phyloP scores from a whole-genome alignment of 1,140 invertebrate genomes.

The Trypoxylus dichotomus region DNA sequence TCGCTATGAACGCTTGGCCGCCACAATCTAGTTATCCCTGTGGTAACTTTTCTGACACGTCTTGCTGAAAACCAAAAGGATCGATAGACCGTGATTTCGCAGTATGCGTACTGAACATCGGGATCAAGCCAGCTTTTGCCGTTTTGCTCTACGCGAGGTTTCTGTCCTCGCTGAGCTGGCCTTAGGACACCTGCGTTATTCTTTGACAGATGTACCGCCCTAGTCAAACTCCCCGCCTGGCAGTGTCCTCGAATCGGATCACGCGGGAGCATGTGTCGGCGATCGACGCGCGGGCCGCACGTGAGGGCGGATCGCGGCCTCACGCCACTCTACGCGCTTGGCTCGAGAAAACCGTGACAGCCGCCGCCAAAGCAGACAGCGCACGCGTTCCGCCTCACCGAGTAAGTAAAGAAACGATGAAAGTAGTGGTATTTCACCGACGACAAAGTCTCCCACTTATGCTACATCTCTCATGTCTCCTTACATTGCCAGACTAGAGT shows the following conservation, averaged over 20 bases:
- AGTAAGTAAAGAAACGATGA: slow-evolving; percentile 1
- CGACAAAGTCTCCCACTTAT: too few relatives aligned
- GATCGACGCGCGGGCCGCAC: background rate
- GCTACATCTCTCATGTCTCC: slow-evolving; percentile 79
- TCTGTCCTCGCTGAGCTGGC: slow-evolving; percentile 60
- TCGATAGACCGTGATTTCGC: slow-evolving; percentile 78
- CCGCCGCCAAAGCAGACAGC: background rate
- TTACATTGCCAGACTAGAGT: slow-evolving; percentile 81
- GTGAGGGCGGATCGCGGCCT: background rate
- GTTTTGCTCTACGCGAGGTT: background rate
- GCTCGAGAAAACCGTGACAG: background rate
- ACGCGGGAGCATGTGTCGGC: background rate
- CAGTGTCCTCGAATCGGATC: slow-evolving; percentile 57
- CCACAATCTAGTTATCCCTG: too few relatives aligned
- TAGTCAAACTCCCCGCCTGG: slow-evolving; percentile 79
- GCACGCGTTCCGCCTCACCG: background rate
- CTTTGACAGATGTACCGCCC: slow-evolving; percentile 79
- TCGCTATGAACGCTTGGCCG: too few relatives aligned
- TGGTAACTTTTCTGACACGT: too few relatives aligned
- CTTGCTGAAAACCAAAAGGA: slow-evolving; percentile 73
- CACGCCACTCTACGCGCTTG: background rate
- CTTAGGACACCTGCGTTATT: slow-evolving; percentile 87
- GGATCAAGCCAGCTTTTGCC: slow-evolving; percentile 57
- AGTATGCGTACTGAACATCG: slow-evolving; percentile 64
- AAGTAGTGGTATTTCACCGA: slow-evolving; percentile 73